Base-by-base conservation (phyloP, 1,140 invertebrate genomes). In the Papilio dardanus region DNA sequence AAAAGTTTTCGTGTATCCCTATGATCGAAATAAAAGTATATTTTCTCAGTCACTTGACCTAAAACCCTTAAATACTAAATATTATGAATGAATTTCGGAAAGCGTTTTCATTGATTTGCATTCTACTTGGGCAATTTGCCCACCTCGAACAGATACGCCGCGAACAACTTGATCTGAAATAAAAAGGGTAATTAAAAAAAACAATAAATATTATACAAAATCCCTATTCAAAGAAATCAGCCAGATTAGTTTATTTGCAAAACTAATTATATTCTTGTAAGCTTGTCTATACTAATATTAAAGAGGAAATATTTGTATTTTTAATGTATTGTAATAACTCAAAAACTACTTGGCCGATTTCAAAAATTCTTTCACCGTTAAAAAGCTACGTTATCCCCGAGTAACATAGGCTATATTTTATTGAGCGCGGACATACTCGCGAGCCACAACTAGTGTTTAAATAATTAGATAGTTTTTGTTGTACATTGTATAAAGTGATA, bases 141-240 rank as follows among this genome's bases (percentile, higher is more conserved):
- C 19, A 97, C 95, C 94, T 98, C 97, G 83, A 96, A 95, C 19
- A 98, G 89, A 89, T 98, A 98, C 28, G 97, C 96, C 24, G 96
- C 97, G 78, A 98, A 94, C 46, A 98, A 88, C 94, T 98, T 98
- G 3, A 97, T 97, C 97, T 98, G 94, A 77, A 96, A 96, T 84
- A 83, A 92, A 46, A 50, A 30, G 3, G 4, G 1, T 46, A 30
- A 46, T 71, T 42, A 89, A 89, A 71, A 75, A 76, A 66, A 75
- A 67, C 33, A 84, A 62, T 7, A 37, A 62, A 42, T 35, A 14
- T 2, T 46, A 2, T 0, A 24, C 12, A 6, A 1, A 46, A 46
- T 19, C 3, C 42, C 16, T 1, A 12, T 37, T 37, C 7, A 3
- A 33, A 33, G 31, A 37, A 37, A 37, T 37, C 1, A 37, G 12